phyloP scores from a whole-genome alignment of 2,888 invertebrate species.

The Tetheella fluctuosa region DNA sequence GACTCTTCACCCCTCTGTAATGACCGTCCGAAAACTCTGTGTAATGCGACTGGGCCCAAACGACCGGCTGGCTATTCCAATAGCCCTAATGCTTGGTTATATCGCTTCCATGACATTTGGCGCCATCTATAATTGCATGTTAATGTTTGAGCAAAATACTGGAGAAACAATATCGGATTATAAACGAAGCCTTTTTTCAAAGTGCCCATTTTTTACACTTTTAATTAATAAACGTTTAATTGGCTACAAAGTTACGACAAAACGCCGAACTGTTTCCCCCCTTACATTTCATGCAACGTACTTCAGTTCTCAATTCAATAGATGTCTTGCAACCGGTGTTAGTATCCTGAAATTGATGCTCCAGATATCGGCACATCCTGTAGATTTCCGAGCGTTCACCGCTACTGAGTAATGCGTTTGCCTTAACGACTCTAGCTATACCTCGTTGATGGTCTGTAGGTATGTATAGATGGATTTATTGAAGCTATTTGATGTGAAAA shows the following conservation, averaged over 20 bases:
- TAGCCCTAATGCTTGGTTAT: slow-evolving; percentile 54
- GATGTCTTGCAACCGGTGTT: slow-evolving; percentile 51
- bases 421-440: slow-evolving; percentile 54
- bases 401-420: slow-evolving; percentile 60
- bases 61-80: slow-evolving; percentile 63
- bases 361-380: slow-evolving; percentile 66
- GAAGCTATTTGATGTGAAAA: slow-evolving; percentile 15
- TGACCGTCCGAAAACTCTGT: slow-evolving; percentile 37
- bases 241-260: neutral
- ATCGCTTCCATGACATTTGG: slow-evolving; percentile 44
- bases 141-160: slow-evolving; percentile 13
- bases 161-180: neutral
- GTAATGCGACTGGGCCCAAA: slow-evolving; percentile 42
- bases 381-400: slow-evolving; percentile 58
- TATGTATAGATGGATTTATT: slow-evolving; percentile 21
- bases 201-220: neutral
- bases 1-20: slow-evolving; percentile 32
- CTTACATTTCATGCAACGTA: slow-evolving; percentile 31
- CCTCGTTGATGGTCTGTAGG: slow-evolving; percentile 16
- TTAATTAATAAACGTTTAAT: neutral
- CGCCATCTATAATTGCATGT: slow-evolving; percentile 34
- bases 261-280: slow-evolving; percentile 6
- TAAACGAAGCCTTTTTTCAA: too few species aligned
- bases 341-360: slow-evolving; percentile 60
- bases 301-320: slow-evolving; percentile 54